Evolutionary conservation across 2,797 vertebrate genomes (phyloP).

Genomic region (Spondyliosoma cantharus): DNA sequence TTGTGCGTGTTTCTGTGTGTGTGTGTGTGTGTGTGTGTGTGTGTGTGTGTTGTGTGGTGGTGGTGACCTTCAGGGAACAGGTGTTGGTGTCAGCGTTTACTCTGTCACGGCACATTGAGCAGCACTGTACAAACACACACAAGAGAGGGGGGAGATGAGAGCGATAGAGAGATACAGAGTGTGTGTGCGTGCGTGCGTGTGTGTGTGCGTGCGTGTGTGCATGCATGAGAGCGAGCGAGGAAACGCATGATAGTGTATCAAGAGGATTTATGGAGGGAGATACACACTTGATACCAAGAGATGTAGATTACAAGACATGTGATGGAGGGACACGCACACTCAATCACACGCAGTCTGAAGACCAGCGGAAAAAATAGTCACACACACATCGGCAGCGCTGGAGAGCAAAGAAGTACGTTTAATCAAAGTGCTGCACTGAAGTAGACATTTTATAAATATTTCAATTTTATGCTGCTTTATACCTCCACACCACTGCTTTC

Average conservation of each 20-base stretch:
- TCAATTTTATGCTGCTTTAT: not conserved
- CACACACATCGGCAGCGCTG: not conserved
- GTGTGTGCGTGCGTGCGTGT: conserved; percentile 7
- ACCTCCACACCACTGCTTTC: not conserved
- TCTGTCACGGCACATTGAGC: conserved; percentile 76
- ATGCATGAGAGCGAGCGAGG: conserved; percentile 11
- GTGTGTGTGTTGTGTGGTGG: conserved; percentile 11
- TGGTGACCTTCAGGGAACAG: conserved; percentile 79
- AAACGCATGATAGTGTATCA: conserved; percentile 29
- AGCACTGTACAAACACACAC: conserved; percentile 70
- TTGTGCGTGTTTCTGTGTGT: conserved; percentile 12
- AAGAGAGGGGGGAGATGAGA: conserved; percentile 6
- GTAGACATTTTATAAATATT: too few relatives aligned
- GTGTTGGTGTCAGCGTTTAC: conserved; percentile 80
- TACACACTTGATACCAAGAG: conserved; percentile 27
- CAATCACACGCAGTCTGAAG: not conserved
- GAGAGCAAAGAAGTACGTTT: not conserved
- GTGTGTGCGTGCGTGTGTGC: conserved; percentile 1
- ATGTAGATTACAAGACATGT: conserved; percentile 8
- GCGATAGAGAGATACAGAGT: conserved; percentile 13
- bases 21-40: conserved; percentile 5
- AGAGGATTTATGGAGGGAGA: conserved; percentile 48
- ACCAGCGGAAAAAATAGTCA: not conserved
- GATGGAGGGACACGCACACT: not conserved
- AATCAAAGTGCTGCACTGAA: not conserved